Conservation (phyloP, 2,113 vertebrate genomes). For the Excalfactoria chinensis region DNA sequence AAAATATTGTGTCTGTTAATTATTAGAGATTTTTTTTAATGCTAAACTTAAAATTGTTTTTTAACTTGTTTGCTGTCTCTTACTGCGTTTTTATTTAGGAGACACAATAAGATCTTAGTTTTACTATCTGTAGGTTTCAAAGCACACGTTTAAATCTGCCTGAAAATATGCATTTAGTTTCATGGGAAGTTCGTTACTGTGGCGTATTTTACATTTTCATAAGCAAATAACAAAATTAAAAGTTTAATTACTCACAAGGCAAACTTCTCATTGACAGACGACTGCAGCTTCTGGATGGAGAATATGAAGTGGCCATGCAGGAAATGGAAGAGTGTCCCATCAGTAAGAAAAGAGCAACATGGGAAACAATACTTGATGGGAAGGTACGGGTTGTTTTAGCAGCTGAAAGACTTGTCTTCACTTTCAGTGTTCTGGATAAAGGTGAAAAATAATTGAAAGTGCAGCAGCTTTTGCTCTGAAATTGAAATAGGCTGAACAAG, state of each 20-base stretch:
- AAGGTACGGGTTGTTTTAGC: slow-evolving; percentile 81
- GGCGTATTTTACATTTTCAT: neutral
- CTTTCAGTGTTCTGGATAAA: neutral
- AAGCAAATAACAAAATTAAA: neutral
- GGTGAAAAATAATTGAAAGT: neutral
- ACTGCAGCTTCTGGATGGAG: slow-evolving; percentile 95
- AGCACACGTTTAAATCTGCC: neutral
- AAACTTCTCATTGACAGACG: slow-evolving; percentile 75
- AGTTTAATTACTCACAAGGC: neutral
- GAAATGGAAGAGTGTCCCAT: slow-evolving; percentile 97
- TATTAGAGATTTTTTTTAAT: neutral
- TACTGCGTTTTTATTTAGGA: neutral
- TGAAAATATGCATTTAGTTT: neutral
- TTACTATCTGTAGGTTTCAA: neutral
- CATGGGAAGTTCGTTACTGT: neutral
- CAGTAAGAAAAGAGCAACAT: slow-evolving; percentile 97
- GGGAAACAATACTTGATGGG: slow-evolving; percentile 98
- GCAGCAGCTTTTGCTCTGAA: neutral
- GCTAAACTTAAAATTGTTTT: neutral
- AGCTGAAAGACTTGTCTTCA: neutral
- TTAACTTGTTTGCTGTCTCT: neutral
- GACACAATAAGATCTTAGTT: neutral
- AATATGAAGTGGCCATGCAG: slow-evolving; percentile 99
- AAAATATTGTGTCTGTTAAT: neutral
- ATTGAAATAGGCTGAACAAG: neutral